Evolutionary conservation across 2,888 invertebrate species (phyloP).

Genomic region (Epirrhoe alternata): DNA sequence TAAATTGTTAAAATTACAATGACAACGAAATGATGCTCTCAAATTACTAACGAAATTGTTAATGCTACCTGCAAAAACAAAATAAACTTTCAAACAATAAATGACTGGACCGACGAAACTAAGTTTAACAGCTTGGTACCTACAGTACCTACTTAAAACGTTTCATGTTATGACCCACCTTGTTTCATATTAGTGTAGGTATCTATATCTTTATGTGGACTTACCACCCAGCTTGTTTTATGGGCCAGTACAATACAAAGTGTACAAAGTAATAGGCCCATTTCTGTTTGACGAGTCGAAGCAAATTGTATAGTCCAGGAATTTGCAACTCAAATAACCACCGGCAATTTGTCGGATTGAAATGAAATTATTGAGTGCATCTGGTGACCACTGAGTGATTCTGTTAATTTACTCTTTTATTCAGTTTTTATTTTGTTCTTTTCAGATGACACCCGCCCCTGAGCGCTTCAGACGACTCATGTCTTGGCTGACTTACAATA

Average conservation of each 20-base stretch:
- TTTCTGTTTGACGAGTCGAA: conserved; percentile 43
- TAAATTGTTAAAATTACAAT: neutral
- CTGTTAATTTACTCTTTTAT: conserved; percentile 4
- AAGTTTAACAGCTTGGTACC: neutral
- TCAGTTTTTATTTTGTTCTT: conserved; percentile 49
- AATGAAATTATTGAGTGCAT: conserved; percentile 57
- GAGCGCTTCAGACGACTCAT: conserved; percentile 58
- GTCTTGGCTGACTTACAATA: conserved; percentile 64
- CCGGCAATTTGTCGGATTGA: conserved; percentile 52
- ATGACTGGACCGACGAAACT: neutral
- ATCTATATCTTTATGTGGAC: neutral
- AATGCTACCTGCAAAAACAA: neutral
- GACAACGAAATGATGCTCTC: too few relatives aligned
- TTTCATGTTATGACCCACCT: conserved; percentile 2
- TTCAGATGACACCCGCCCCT: conserved; percentile 69
- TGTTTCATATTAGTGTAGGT: conserved; percentile 14
- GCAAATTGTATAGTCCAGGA: conserved; percentile 51
- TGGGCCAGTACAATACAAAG: conserved; percentile 21
- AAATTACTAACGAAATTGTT: too few relatives aligned
- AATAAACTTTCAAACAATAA: neutral
- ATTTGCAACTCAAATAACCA: conserved; percentile 63
- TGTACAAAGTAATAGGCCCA: conserved; percentile 44
- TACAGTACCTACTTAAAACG: neutral
- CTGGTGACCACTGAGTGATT: conserved; percentile 6
- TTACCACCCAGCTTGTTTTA: conserved; percentile 28